A percentile compares a stretch with the other conserved stretches of the same genome.
These are phyloP conservation scores for Myathropa florea DNA, from an alignment of 2,888 invertebrate genomes.

Conservation along the genomic window DNA sequence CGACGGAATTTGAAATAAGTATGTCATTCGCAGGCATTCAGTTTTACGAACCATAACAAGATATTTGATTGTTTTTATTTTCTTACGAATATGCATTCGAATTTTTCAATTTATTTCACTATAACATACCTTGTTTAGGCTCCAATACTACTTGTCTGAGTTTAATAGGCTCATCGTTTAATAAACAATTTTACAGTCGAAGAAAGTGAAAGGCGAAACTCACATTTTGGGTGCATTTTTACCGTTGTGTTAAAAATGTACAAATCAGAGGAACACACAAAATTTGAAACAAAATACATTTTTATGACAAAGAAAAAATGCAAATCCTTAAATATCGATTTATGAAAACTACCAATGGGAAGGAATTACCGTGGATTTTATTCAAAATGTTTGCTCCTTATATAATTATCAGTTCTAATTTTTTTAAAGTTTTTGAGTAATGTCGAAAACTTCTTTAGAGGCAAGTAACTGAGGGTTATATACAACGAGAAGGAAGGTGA, in stretches of 20 bases:
- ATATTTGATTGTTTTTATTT: slow-evolving; percentile 13
- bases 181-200: slow-evolving; percentile 49
- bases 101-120: slow-evolving; percentile 12
- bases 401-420: not conserved
- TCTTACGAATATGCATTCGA: not conserved
- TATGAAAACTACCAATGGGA: not conserved
- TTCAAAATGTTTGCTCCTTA: not conserved
- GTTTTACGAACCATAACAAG: slow-evolving; percentile 54
- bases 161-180: slow-evolving; percentile 17
- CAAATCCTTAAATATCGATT: slow-evolving; percentile 30
- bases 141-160: slow-evolving; percentile 51
- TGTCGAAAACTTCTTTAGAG: too few relatives aligned
- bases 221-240: slow-evolving; percentile 64
- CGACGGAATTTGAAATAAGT: slow-evolving; percentile 25
- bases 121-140: slow-evolving; percentile 71
- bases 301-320: slow-evolving; percentile 40
- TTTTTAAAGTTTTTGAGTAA: too few relatives aligned
- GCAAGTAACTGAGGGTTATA: too few relatives aligned
- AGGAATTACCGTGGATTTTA: not conserved
- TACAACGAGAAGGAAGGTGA: not conserved
- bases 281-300: not conserved
- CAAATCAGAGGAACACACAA: slow-evolving; percentile 22
- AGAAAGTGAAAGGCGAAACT: slow-evolving; percentile 59
- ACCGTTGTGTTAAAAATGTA: slow-evolving; percentile 42
- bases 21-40: not conserved